Base-by-base conservation (phyloP, 2,888 invertebrate species). In the Ellobium chinense region DNA sequence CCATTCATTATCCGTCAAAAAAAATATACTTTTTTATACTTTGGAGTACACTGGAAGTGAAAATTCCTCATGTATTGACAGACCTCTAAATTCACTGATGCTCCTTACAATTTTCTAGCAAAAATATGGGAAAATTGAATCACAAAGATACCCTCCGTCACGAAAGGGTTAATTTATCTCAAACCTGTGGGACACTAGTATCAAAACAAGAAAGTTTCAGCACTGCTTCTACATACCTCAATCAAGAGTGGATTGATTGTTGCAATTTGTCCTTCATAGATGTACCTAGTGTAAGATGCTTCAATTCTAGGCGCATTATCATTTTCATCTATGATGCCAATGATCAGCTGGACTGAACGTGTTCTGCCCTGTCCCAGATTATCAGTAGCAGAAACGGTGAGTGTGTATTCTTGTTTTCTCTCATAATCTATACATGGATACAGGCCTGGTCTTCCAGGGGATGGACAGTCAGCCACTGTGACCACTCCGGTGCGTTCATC, bases 401-500 rank as follows among this genome's bases (percentile, higher is more conserved):
- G 78, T 24, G 83, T 84, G 74, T 88, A 87, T 1, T 80, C 56
- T 18, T 68, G 63, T 29, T 84, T 84, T 24, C 62, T 29, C 66
- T 91, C 91, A 80, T 87, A 90, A 81, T 91, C 98, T 37, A 98
- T 94, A 90, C 98, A 98, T 5, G 96, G 83, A 5, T 80, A 66
- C 2, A 34, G n/a, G 0, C 88, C 88, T 24, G 86, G 86, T 2
- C 60, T 29, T 0, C 88, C 88, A 9, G 86, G 86, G 0, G 84
- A 78, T 0, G 75, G 18, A 82, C 92, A 92, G 0, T 36, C 0
- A 90, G 96, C 96, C 0, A 98, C 96, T 0, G 96, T 96, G 81
- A 98, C 96, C 5, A 96, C 94, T 0, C 98, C 98, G n/a, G 96
- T 96, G 78, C 96, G 94, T 2, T 96, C 95, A 93, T 98, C 96